Evolutionary conservation across 2,797 vertebrate genomes (phyloP), one percentile per base, ranked within the genome.

Genomic region (Sciurus vulgaris): DNA sequence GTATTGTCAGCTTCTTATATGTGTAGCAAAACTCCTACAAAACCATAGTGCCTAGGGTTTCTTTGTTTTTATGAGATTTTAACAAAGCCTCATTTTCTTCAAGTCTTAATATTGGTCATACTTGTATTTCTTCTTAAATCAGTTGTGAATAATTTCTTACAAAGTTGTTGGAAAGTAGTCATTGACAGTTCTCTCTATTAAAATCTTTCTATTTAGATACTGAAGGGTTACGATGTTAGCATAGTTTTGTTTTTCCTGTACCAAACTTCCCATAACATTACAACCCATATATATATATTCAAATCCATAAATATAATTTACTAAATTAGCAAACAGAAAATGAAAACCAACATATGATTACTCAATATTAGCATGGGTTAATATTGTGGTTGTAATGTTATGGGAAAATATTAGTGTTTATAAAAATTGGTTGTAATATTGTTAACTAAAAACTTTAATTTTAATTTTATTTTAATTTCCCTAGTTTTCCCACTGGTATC

Each of bases 11-110:
- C 41, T 41, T 86, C 56, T 41, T 38, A 47, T 90, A 44, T 67
- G 17, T 82, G 38, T 59, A 82, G 35, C 81, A 76, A 49, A 86
- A 74, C 35, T 88, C 24, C 76, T 93, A 33, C 69, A 73, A 33
- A 86, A 69, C 49, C 38, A 35, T 67, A 26, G 33, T 30, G 1
- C 10, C n/a, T 61, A 38, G 47, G 6, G 47, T 38, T 86, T 94
- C 61, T 94, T 86, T 54, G 24, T 94, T 69, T 89, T 67, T 72
- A 33, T 77, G 14, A 51, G 30, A 89, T 74, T 88, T 86, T 91
- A 67, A 74, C 56, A 86, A 9, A 73, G 30, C 4, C 41, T 6
- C 8, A 44, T 24, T 81, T 67, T 72, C 78, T 81, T 91, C 54
- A 33, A 38, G 51, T 85, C 14, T 67, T 76, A 89, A 94, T 22